Conservation (phyloP, 2,888 invertebrate species). For the Cheilosia variabilis region DNA sequence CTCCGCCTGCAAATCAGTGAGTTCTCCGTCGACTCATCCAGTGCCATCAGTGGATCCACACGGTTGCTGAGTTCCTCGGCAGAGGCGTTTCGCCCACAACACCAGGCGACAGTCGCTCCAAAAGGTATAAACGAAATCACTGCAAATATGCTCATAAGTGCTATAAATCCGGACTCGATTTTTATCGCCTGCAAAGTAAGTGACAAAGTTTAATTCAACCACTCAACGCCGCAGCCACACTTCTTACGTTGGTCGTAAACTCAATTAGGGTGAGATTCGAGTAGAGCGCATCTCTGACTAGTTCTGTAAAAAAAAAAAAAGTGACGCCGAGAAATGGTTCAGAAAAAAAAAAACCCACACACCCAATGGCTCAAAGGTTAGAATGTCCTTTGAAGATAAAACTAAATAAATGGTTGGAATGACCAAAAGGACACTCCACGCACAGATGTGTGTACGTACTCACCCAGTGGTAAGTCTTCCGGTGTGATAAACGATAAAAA, state of each 20-base stretch:
- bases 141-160: slow-evolving; percentile 86
- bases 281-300: slow-evolving; percentile 82
- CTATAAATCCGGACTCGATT: slow-evolving; percentile 89
- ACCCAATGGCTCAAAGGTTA: slow-evolving; percentile 25
- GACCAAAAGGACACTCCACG: slow-evolving; percentile 10
- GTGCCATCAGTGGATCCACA: slow-evolving; percentile 80
- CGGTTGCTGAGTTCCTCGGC: slow-evolving; percentile 83
- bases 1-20: slow-evolving; percentile 81
- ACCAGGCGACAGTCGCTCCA: slow-evolving; percentile 86
- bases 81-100: slow-evolving; percentile 82
- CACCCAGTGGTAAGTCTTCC: slow-evolving; percentile 83
- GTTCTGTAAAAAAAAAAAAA: slow-evolving; percentile 77
- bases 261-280: slow-evolving; percentile 82
- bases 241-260: slow-evolving; percentile 82
- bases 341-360: not conserved
- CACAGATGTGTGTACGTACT: slow-evolving; percentile 72
- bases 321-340: not conserved
- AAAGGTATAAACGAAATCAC: slow-evolving; percentile 88
- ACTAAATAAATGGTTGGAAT: slow-evolving; percentile 37
- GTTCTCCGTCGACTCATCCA: slow-evolving; percentile 81
- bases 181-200: slow-evolving; percentile 86
- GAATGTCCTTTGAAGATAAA: slow-evolving; percentile 41
- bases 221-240: not conserved
- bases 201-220: slow-evolving; percentile 13
- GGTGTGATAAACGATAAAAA: slow-evolving; percentile 84